These are phyloP conservation scores for Apamea monoglypha DNA, from an alignment of 2,888 invertebrate species.

Conservation along the genomic window DNA sequence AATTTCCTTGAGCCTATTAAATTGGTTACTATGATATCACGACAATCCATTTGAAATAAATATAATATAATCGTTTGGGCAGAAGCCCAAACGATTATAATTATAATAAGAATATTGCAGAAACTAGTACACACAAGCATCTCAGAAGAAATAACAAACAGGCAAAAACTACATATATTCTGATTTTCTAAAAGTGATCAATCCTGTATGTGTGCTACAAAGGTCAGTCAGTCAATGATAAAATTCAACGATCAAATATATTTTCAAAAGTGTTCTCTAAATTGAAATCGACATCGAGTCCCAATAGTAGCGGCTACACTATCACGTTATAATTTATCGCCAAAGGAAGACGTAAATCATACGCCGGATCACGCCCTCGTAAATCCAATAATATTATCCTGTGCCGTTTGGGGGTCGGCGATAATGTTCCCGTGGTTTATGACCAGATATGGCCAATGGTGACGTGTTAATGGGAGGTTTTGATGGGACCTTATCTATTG, in stretches of 20 bases:
- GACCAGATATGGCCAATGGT: slow-evolving; percentile 52
- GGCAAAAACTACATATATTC: not conserved
- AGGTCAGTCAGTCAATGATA: not conserved
- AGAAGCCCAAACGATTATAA: no score
- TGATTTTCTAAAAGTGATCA: not conserved
- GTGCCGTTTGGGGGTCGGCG: slow-evolving; percentile 75
- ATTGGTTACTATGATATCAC: not conserved
- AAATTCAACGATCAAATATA: not conserved
- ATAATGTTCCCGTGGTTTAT: slow-evolving; percentile 75
- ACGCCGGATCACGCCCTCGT: slow-evolving; percentile 85
- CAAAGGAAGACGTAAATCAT: slow-evolving; percentile 88
- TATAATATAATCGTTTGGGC: not conserved
- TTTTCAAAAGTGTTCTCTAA: slow-evolving; percentile 24
- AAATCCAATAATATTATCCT: slow-evolving; percentile 88
- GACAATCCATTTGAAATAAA: not conserved
- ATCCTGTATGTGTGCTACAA: no score
- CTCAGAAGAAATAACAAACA: not conserved
- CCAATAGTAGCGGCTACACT: slow-evolving; percentile 63
- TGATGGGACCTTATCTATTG: slow-evolving; percentile 45
- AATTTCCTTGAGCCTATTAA: not conserved
- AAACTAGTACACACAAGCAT: not conserved
- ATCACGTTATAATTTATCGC: slow-evolving; percentile 81
- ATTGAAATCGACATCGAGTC: slow-evolving; percentile 61
- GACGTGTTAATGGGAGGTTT: slow-evolving; percentile 56
- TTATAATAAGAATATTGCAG: no score